phyloP scores from a whole-genome alignment of 2,797 vertebrate genomes.

The Tamandua tetradactyla region DNA sequence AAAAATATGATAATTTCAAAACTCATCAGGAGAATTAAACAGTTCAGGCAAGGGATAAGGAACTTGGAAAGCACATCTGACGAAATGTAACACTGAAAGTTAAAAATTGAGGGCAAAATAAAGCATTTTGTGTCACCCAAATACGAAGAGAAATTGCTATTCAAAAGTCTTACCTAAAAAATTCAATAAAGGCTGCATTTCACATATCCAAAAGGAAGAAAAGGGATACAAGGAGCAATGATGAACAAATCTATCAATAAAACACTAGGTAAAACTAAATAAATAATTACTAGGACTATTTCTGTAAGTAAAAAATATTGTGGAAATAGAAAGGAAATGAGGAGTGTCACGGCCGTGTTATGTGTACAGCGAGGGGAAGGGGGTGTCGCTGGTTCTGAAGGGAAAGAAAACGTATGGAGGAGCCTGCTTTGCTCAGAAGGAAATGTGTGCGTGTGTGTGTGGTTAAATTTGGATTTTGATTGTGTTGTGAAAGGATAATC shows the following conservation, averaged over 20 bases:
- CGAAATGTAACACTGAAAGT: not conserved
- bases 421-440: not conserved
- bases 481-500: not conserved
- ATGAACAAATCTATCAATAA: not conserved
- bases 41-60: not conserved
- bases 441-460: not conserved
- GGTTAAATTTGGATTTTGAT: not conserved
- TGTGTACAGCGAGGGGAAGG: not conserved
- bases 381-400: not conserved
- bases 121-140: not conserved
- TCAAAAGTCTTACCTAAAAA: not conserved
- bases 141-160: not conserved
- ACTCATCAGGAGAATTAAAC: not conserved
- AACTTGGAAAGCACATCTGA: not conserved
- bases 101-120: not conserved
- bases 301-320: not conserved
- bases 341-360: not conserved
- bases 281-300: not conserved
- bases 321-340: not conserved
- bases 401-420: not conserved
- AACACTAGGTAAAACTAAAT: not conserved
- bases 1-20: not conserved
- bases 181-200: not conserved
- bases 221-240: not conserved
- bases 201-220: not conserved